Base-by-base conservation (phyloP, 2,888 invertebrate genomes). In the Xestoiulus laeticollis region DNA sequence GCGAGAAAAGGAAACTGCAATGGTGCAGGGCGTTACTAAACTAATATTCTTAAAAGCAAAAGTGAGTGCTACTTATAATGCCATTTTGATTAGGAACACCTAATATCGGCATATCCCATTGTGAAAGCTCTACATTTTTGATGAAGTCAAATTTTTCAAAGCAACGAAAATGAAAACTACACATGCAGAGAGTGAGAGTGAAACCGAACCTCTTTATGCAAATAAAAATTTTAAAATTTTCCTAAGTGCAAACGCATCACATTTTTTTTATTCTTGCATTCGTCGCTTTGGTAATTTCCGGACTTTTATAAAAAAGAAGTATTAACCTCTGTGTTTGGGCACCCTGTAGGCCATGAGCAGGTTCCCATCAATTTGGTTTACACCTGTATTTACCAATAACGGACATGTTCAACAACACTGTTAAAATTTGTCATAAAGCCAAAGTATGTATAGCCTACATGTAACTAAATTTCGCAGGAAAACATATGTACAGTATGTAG, bases 31-130 rank as follows among this genome's bases (percentile, higher is more conserved):
- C 53, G 53, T 53, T n/a, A 83, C 33, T 32, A 83, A 83, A 83
- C 33, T 83, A 30, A 83, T 83, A 83, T 83, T 33, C 30, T 83
- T 83, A 83, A 83, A 33, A 83, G 83, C 30, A 32, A 83, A 30
- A 83, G 83, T 83, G 83, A 33, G 83, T 83, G 83, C 83, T n/a
- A 83, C 53, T 53, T 53, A 53, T 53, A 53, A 53, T 53, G 53
- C n/a, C 53, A 53, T 53, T 53, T 53, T 53, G 53, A 53, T 53
- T 53, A 53, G 53, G 6, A 53, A 53, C 53, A 53, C 53, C 53
- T 53, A 53, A 53, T 53, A 53, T 53, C 53, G 53, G 53, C 53
- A n/a, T 53, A 53, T 53, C 53, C 53, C 53, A 53, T 53, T 53
- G 53, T 53, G 53, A n/a, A 12, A 6, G 3, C 53, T n/a, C 12